Evolutionary conservation across 2,888 invertebrate species (phyloP), one percentile per base, ranked within the genome.

Genomic region (Eupithecia tripunctaria): DNA sequence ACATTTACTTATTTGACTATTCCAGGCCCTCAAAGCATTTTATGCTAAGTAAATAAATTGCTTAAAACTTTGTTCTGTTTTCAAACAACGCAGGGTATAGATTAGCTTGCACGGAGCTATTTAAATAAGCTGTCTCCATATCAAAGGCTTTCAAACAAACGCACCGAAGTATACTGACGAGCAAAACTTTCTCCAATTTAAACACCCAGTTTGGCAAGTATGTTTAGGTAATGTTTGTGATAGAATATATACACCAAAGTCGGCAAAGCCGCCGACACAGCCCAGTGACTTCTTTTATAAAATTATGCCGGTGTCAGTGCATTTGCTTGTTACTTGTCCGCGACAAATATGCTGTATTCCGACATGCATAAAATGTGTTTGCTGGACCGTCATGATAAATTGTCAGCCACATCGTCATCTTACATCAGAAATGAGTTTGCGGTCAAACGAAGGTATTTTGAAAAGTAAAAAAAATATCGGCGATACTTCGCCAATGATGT

Each of bases 161-260:
- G 56, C 70, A 67, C 67, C 62, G 81, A 82, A 82, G 80, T 80
- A 83, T 78, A 82, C 80, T 81, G 79, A 77, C 79, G 79, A 70
- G 74, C 73, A 78, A 81, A 84, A 84, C 79, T 83, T 73, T 56
- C 41, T 65, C 29, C 68, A 65, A 67, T 67, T 70, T 59, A 73
- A 67, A 21, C 51, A 69, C 56, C 47, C 59, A 14, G 64, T 67
- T 67, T 38, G 27, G 68, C 68, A 68, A 70, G 67, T 70, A 67
- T 67, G 70, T 63, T 56, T 56, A 1, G 56, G 5, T 25, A 56
- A 56, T 21, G 56, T 21, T 12, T 56, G 56, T 25, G 5, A 25
- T 56, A 14, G 51, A 51, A n/a, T 47, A 5, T 51, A 21, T 10
- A 51, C 10, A 51, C n/a, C 51, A 51, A 51, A 36, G 36, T 8